Percentiles rank a stretch among this genome's conserved stretches.
Conservation (phyloP, 2,888 invertebrate genomes). For the Mimumesa dahlbomi region DNA sequence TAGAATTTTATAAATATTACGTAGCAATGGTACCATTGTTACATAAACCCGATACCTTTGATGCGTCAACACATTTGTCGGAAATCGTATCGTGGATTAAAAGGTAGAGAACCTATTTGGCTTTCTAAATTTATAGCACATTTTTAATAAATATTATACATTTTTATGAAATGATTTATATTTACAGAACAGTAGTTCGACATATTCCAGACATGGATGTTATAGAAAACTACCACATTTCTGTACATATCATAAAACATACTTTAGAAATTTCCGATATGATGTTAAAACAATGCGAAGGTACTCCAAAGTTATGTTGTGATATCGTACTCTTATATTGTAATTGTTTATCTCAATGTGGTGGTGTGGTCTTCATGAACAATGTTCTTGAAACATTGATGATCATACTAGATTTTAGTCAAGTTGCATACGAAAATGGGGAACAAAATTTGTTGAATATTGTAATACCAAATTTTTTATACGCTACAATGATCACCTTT, state of each 20-base stretch:
- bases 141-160: neutral
- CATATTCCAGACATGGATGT: slow-evolving; percentile 13
- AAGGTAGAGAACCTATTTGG: slow-evolving; percentile 26
- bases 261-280: slow-evolving; percentile 51
- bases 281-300: slow-evolving; percentile 43
- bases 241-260: slow-evolving; percentile 48
- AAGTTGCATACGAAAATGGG: slow-evolving; percentile 48
- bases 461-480: slow-evolving; percentile 55
- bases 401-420: slow-evolving; percentile 51
- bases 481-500: slow-evolving; percentile 54
- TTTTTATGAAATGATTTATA: neutral
- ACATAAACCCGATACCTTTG: slow-evolving; percentile 47
- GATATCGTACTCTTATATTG: slow-evolving; percentile 59
- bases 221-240: slow-evolving; percentile 26
- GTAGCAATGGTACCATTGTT: slow-evolving; percentile 49
- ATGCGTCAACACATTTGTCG: slow-evolving; percentile 49
- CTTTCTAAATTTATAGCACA: slow-evolving; percentile 8
- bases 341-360: slow-evolving; percentile 44
- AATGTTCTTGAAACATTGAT: slow-evolving; percentile 49
- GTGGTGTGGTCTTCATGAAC: slow-evolving; percentile 54
- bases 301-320: slow-evolving; percentile 59
- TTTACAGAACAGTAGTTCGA: slow-evolving; percentile 29
- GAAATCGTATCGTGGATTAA: slow-evolving; percentile 52
- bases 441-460: slow-evolving; percentile 49
- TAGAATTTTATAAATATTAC: slow-evolving; percentile 51